These are phyloP conservation scores for Phyllotreta striolata DNA, from an alignment of 2,888 invertebrate genomes.

Conservation along the genomic window DNA sequence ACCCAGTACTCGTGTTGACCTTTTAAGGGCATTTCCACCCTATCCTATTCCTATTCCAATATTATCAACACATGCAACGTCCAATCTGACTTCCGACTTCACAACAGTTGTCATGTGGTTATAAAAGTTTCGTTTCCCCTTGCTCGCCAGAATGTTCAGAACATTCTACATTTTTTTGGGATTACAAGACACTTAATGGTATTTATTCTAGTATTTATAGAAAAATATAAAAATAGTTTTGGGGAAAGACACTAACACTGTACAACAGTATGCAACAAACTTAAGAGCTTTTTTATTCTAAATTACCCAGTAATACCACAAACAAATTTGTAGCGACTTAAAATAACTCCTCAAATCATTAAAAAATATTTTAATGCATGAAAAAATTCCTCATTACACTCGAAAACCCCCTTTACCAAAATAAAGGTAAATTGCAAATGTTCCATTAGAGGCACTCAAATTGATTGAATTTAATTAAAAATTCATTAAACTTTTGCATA, in stretches of 20 bases:
- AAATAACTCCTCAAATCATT: too few relatives aligned
- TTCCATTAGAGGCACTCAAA: too few relatives aligned
- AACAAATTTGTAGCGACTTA: too few relatives aligned
- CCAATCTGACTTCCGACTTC: constrained; percentile 41
- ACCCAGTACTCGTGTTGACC: constrained; percentile 37
- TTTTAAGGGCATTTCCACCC: constrained; percentile 39
- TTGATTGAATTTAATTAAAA: too few relatives aligned
- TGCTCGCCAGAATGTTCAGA: constrained; percentile 28
- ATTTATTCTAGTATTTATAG: constrained; percentile 32
- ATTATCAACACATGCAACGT: constrained; percentile 42
- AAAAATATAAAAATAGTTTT: constrained; percentile 37
- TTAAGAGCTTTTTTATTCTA: too few relatives aligned
- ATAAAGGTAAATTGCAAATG: too few relatives aligned
- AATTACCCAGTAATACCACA: too few relatives aligned
- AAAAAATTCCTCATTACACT: too few relatives aligned
- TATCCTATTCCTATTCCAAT: constrained; percentile 31
- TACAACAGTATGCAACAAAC: too few relatives aligned
- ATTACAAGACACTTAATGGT: constrained; percentile 19
- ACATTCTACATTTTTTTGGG: constrained; percentile 25
- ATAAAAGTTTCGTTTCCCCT: constrained; percentile 33
- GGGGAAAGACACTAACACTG: constrained; percentile 1
- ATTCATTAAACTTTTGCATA: too few relatives aligned
- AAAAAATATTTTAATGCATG: too few relatives aligned
- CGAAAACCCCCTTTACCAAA: too few relatives aligned
- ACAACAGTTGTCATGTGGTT: constrained; percentile 38